A percentile compares a stretch with the other conserved stretches of the same genome.
phyloP scores from a whole-genome alignment of 2,113 vertebrate species.

The Rhinogobius similis region DNA sequence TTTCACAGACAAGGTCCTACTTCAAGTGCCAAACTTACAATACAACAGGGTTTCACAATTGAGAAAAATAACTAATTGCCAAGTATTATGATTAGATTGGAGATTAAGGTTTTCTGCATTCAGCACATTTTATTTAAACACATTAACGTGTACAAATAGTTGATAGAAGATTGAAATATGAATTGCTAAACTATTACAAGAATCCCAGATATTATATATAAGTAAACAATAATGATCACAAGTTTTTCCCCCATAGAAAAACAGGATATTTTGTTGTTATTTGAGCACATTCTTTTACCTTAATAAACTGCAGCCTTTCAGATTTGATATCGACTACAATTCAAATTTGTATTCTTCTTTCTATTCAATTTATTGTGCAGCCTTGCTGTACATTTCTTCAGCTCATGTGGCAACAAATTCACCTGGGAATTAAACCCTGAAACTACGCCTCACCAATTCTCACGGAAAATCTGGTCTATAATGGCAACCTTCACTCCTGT shows the following conservation, averaged over 20 bases:
- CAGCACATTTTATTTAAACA: background rate
- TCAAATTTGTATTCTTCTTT: background rate
- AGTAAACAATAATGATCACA: no score
- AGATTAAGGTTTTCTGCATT: background rate
- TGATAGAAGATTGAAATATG: background rate
- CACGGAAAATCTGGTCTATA: background rate
- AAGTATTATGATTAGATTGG: background rate
- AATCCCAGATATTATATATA: no score
- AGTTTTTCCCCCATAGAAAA: background rate
- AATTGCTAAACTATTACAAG: background rate
- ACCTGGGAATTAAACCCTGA: conserved; percentile 11
- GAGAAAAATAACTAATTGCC: no score
- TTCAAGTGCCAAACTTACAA: conserved; percentile 31
- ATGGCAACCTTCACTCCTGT: background rate
- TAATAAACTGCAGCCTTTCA: background rate
- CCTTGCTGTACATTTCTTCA: conserved; percentile 8
- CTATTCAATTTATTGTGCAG: background rate
- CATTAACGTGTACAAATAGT: background rate
- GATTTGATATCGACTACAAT: background rate
- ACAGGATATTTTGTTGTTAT: background rate
- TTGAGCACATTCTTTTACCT: no score
- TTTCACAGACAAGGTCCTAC: conserved; percentile 39
- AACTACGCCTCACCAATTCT: background rate
- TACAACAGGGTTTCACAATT: background rate
- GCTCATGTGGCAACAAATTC: conserved; percentile 20